Evolutionary conservation across 2,113 vertebrate species (phyloP).

Genomic region (Pteronura brasiliensis): DNA sequence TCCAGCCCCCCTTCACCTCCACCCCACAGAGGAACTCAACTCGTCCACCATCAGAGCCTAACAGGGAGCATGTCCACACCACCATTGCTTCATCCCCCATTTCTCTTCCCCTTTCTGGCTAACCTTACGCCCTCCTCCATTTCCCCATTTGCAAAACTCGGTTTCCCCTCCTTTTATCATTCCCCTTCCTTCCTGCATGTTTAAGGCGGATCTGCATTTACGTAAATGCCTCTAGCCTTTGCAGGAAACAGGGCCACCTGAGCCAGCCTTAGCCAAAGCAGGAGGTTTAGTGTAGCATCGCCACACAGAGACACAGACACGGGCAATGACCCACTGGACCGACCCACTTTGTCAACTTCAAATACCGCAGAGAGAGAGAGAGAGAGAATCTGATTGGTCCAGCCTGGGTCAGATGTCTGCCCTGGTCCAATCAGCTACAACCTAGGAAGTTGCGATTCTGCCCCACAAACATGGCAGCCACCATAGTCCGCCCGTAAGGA

Average conservation of each 20-base stretch:
- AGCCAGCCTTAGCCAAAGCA: background rate
- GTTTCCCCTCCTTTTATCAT: background rate
- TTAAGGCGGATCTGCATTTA: background rate
- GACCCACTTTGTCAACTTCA: background rate
- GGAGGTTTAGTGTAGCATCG: fast-evolving
- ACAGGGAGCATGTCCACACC: background rate
- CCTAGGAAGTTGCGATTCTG: background rate
- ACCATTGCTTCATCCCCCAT: background rate
- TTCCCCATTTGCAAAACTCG: background rate
- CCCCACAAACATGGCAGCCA: background rate
- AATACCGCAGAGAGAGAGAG: fast-evolving
- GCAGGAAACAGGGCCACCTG: background rate
- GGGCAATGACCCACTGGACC: background rate
- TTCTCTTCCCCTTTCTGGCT: constrained; percentile 11
- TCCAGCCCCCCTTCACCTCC: too few species aligned
- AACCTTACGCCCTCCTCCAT: background rate
- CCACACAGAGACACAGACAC: fast-evolving
- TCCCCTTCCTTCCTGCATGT: constrained; percentile 22
- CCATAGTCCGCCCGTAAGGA: fast-evolving
- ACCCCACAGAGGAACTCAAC: background rate
- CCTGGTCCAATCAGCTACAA: background rate
- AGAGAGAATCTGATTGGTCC: background rate
- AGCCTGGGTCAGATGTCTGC: background rate
- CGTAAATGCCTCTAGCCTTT: background rate
- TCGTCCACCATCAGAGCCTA: background rate